Conservation (phyloP, 2,113 vertebrate species). For the Caretta caretta region DNA sequence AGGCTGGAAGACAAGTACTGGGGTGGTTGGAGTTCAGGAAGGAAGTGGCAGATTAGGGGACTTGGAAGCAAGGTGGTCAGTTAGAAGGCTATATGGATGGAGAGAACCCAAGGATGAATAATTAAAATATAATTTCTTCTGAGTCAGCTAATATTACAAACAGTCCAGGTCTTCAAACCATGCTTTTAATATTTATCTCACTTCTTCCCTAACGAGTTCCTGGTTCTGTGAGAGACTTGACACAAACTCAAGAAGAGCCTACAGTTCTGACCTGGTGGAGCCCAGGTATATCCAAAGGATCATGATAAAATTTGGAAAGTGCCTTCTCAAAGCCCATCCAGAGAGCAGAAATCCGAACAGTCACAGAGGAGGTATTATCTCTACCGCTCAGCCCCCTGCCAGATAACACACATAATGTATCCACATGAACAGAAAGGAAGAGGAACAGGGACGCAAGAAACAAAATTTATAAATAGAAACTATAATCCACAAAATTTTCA, state of each 20-base stretch:
- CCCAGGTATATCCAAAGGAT: not conserved
- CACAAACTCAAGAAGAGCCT: not conserved
- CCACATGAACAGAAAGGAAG: not conserved
- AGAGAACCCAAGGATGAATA: not conserved
- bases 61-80: not conserved
- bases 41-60: not conserved
- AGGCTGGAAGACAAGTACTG: not conserved
- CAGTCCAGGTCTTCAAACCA: fast-evolving
- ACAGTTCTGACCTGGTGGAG: not conserved
- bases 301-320: not conserved
- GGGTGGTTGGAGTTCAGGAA: not conserved
- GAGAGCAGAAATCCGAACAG: not conserved
- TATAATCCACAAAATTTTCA: not conserved
- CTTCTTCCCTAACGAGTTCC: not conserved
- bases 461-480: not conserved
- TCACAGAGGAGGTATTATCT: not conserved
- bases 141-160: not conserved
- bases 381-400: not conserved
- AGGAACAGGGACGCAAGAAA: not conserved
- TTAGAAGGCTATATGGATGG: not conserved
- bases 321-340: fast-evolving
- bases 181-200: not conserved
- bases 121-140: not conserved
- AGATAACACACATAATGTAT: not conserved
- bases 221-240: not conserved